Evolutionary conservation across 2,797 vertebrate species (phyloP), one percentile per base, ranked within the genome.

Genomic region (Poeciliopsis turneri): DNA sequence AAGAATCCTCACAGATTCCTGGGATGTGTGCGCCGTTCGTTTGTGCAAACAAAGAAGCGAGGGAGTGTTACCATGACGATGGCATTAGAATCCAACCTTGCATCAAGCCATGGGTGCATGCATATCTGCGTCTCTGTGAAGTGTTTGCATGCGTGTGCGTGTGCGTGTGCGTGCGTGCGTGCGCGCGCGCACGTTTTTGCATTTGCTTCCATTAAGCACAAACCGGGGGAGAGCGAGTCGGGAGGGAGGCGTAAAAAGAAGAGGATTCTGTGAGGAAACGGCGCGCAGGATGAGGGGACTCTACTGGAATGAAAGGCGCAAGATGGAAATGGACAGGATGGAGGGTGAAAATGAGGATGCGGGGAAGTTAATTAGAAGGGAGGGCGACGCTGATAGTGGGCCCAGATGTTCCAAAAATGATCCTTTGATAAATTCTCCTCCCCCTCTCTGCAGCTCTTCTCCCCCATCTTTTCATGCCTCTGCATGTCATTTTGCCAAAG

Each of bases 61-160:
- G 90, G 90, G 92, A 93, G 94, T 90, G 95, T 96, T 95, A 93
- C 95, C 94, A 96, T 96, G 95, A 94, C 93, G 90, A 96, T 95
- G 90, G 92, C 89, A 92, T 94, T 95, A 91, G 89, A 92, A 94
- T 90, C 80, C 89, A 94, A 93, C 88, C 90, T 94, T 86, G 83
- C 86, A 92, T 93, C 89, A 93, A 92, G 80, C 86, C 75, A 11
- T 87, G 82, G 79, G 69, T 87, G 84, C 82, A 46, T 51, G 49
- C 80, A 41, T 87, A 70, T 87, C 79, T 83, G 82, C 82, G 82
- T 82, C 86, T 82, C 84, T 75, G 79, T 82, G 72, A 85, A 81
- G 59, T 41, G 20, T 74, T 36, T n/a, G 55, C 41, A 39, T 80
- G 28, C 66, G 28, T 76, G 33, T 25, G 23, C 51, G n/a, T 74